Evolutionary conservation across 2,888 invertebrate genomes (phyloP).

Genomic region (Clostera curtula): DNA sequence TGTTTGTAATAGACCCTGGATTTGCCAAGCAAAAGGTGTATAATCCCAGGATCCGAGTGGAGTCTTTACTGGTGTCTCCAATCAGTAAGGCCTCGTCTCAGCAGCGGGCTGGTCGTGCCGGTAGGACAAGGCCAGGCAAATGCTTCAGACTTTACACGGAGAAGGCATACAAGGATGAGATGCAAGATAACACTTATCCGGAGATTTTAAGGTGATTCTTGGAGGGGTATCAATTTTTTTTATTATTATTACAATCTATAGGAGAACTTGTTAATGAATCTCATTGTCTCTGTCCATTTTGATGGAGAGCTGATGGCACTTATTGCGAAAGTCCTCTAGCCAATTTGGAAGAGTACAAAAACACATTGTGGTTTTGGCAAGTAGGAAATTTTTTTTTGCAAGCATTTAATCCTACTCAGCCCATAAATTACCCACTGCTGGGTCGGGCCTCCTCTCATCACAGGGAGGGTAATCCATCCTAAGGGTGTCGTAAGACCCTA

Average conservation of each 20-base stretch:
- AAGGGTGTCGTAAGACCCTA: no score
- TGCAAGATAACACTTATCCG: conserved; percentile 99
- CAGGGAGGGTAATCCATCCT: no score
- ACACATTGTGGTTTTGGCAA: no score
- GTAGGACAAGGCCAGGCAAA: conserved; percentile 98
- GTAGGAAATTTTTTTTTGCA: no score
- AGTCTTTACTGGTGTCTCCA: conserved; percentile 97
- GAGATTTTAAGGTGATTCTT: conserved; percentile 82
- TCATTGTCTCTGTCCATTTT: no score
- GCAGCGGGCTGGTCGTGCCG: conserved; percentile 98
- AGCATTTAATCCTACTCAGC: no score
- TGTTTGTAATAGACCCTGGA: conserved; percentile 99
- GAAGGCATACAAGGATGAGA: conserved; percentile 93
- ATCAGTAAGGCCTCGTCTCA: conserved; percentile 99
- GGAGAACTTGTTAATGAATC: no score
- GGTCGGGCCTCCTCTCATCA: no score
- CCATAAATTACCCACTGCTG: no score
- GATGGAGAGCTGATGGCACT: no score
- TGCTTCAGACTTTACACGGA: conserved; percentile 97
- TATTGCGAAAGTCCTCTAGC: no score
- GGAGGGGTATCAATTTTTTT: conserved; percentile 19
- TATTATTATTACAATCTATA: conserved; percentile 4
- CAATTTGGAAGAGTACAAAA: no score
- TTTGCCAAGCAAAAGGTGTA: conserved; percentile 99
- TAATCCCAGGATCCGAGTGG: conserved; percentile 91